A percentile compares a stretch with the other conserved stretches of the same genome.
phyloP scores from a whole-genome alignment of 2,113 vertebrate genomes.

The Rhynchomys soricoides region DNA sequence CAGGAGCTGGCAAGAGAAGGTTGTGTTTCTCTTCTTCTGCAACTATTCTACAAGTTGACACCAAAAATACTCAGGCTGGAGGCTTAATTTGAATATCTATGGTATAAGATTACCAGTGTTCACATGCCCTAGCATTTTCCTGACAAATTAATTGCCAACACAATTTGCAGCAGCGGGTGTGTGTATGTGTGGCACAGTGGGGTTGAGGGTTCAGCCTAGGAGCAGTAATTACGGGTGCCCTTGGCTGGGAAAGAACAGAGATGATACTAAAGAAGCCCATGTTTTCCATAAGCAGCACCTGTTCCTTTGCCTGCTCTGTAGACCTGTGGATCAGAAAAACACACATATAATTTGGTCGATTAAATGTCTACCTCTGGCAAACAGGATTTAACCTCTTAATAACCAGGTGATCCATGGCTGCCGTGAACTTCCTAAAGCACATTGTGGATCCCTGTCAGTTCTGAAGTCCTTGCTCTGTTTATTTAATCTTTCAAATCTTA shows the following conservation, averaged over 20 bases:
- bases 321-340: neutral
- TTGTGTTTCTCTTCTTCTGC: constrained; percentile 57
- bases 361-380: constrained; percentile 38
- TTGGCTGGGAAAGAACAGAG: constrained; percentile 44
- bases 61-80: constrained; percentile 61
- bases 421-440: neutral
- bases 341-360: constrained; percentile 19
- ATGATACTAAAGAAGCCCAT: constrained; percentile 12
- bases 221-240: constrained; percentile 70
- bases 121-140: constrained; percentile 75
- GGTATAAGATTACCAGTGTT: constrained; percentile 80
- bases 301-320: constrained; percentile 23
- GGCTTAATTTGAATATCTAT: constrained; percentile 82
- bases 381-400: constrained; percentile 11
- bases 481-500: neutral
- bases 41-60: constrained; percentile 72
- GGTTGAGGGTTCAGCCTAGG: constrained; percentile 63
- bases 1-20: constrained; percentile 44
- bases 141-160: constrained; percentile 82
- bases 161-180: constrained; percentile 56
- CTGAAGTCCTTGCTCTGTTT: neutral
- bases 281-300: constrained; percentile 58
- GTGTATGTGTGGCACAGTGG: constrained; percentile 2
- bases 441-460: neutral
- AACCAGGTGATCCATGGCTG: neutral